These are phyloP conservation scores for Centropus bengalensis DNA, from an alignment of 2,113 vertebrate genomes.

Conservation along the genomic window DNA sequence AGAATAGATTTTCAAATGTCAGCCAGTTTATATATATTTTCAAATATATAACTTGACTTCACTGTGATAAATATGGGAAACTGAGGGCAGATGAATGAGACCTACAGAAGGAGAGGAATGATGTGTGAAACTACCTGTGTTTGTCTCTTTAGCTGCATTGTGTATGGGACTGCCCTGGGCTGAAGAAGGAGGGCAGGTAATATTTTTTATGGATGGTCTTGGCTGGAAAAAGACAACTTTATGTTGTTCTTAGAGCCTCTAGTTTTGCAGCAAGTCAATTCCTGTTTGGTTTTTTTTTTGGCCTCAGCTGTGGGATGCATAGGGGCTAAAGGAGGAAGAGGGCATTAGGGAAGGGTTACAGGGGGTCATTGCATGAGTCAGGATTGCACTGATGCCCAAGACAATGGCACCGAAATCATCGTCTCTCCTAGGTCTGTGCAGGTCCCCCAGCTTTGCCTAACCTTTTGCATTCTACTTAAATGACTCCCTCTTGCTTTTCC, in stretches of 20 bases:
- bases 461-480: not conserved
- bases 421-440: not conserved
- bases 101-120: not conserved
- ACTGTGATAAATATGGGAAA: not conserved
- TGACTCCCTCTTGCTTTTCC: not conserved
- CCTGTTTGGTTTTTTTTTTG: not conserved
- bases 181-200: not conserved
- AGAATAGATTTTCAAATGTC: constrained; percentile 11
- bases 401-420: not conserved
- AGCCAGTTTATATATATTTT: not conserved
- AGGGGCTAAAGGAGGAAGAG: not conserved
- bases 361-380: not conserved
- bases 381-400: not conserved
- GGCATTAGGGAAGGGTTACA: not conserved
- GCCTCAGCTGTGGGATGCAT: not conserved
- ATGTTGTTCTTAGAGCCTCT: not conserved
- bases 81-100: not conserved
- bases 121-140: not conserved
- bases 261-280: not conserved
- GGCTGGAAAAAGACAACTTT: not conserved
- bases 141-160: not conserved
- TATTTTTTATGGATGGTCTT: not conserved
- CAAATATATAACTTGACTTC: not conserved
- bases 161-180: not conserved
- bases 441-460: not conserved